These are phyloP conservation scores for Apocheima hispidaria DNA, from an alignment of 2,888 invertebrate species.

Conservation along the genomic window DNA sequence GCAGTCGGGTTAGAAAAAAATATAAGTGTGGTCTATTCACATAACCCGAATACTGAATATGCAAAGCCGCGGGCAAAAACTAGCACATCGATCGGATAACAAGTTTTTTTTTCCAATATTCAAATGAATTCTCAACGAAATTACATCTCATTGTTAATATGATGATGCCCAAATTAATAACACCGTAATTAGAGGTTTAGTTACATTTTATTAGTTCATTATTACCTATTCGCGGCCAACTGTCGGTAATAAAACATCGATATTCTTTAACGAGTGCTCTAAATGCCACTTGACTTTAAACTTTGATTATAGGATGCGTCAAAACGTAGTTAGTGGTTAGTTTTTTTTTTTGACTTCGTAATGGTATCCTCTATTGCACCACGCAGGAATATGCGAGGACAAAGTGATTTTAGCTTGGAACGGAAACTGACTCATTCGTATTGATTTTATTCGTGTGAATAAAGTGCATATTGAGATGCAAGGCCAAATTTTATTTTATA, in stretches of 20 bases:
- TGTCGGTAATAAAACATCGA: conserved; percentile 60
- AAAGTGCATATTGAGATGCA: conserved; percentile 27
- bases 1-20: no score
- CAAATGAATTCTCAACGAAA: conserved; percentile 57
- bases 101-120: conserved; percentile 55
- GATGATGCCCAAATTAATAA: conserved; percentile 64
- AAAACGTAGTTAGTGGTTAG: conserved; percentile 22
- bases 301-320: conserved; percentile 36
- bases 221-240: conserved; percentile 53
- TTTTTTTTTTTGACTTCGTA: conserved; percentile 45
- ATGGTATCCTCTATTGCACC: conserved; percentile 60
- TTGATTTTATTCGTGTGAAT: conserved; percentile 64
- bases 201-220: conserved; percentile 61
- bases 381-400: conserved; percentile 63
- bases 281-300: conserved; percentile 49
- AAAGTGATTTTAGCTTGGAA: conserved; percentile 49
- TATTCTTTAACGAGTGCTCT: conserved; percentile 51
- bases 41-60: not conserved
- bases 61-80: conserved; percentile 8
- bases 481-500: conserved; percentile 11
- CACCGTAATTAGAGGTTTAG: conserved; percentile 61
- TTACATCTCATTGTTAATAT: conserved; percentile 56
- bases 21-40: not conserved
- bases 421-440: conserved; percentile 63
- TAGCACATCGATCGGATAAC: conserved; percentile 11